Conservation (phyloP, 2,888 invertebrate genomes). For the Nasonovia ribisnigri region DNA sequence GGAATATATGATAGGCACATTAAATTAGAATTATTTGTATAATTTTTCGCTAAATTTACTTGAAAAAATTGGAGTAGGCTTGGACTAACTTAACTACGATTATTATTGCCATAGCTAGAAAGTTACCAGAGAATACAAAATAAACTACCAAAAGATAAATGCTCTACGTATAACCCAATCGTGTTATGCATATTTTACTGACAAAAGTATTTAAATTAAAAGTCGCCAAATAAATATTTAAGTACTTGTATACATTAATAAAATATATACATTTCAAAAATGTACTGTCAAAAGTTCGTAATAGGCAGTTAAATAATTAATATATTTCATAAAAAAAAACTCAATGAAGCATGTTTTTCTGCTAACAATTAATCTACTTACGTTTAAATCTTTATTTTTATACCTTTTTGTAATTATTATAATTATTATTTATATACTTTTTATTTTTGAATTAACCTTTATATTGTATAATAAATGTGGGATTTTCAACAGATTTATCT, state of each 20-base stretch:
- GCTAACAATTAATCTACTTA: neutral
- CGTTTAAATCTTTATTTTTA: neutral
- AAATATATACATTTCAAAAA: neutral
- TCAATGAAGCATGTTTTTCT: neutral
- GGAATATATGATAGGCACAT: neutral
- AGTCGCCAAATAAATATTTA: neutral
- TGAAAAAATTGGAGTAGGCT: neutral
- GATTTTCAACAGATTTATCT: neutral
- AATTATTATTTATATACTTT: neutral
- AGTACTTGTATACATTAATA: neutral
- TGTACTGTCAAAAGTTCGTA: neutral
- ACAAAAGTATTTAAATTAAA: neutral
- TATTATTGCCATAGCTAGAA: neutral
- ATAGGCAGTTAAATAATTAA: neutral
- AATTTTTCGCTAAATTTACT: neutral
- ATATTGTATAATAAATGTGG: neutral
- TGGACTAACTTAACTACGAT: neutral
- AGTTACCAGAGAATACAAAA: neutral
- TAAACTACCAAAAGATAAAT: neutral
- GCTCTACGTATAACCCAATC: neutral
- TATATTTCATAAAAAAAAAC: neutral
- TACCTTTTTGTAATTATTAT: neutral
- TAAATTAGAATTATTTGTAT: neutral
- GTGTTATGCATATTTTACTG: neutral
- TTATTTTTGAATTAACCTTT: neutral